A percentile compares a stretch with the other conserved stretches of the same genome.
These are phyloP conservation scores for Norana najaformis DNA, from an alignment of 2,888 invertebrate species.

Conservation along the genomic window DNA sequence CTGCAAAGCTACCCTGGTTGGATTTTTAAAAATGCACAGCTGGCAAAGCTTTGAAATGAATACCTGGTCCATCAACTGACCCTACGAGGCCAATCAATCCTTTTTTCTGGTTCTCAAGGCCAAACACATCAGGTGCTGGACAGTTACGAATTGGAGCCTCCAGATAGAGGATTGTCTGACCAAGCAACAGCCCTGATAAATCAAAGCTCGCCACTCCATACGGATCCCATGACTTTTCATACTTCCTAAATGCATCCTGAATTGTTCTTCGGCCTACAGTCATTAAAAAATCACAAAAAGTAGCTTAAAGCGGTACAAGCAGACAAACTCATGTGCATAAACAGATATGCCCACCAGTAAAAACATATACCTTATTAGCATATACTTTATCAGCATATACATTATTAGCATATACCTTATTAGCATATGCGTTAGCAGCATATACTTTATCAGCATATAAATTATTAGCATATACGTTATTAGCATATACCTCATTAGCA, in stretches of 20 bases:
- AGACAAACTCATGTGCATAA: neutral
- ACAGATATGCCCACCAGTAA: neutral
- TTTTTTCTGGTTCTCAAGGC: conserved; percentile 45
- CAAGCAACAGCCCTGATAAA: conserved; percentile 57
- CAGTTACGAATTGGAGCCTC: conserved; percentile 57
- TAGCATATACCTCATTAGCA: too few relatives aligned
- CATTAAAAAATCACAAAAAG: neutral
- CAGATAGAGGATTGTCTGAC: conserved; percentile 54
- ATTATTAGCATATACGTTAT: too few relatives aligned
- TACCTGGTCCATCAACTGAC: conserved; percentile 60
- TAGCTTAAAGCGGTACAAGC: too few relatives aligned
- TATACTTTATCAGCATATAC: too few relatives aligned
- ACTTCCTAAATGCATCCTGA: conserved; percentile 56
- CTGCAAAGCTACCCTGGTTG: too few relatives aligned
- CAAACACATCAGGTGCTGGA: conserved; percentile 55
- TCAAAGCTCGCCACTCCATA: conserved; percentile 58
- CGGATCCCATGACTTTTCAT: conserved; percentile 60
- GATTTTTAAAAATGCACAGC: too few relatives aligned
- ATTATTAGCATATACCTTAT: too few relatives aligned
- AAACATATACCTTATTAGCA: neutral
- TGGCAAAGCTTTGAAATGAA: conserved; percentile 4
- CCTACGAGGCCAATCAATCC: conserved; percentile 55
- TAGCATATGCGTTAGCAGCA: too few relatives aligned
- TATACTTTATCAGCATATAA: too few relatives aligned
- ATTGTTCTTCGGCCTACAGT: conserved; percentile 50